phyloP scores from a whole-genome alignment of 2,888 invertebrate species.

The Chrysina gloriosa region DNA sequence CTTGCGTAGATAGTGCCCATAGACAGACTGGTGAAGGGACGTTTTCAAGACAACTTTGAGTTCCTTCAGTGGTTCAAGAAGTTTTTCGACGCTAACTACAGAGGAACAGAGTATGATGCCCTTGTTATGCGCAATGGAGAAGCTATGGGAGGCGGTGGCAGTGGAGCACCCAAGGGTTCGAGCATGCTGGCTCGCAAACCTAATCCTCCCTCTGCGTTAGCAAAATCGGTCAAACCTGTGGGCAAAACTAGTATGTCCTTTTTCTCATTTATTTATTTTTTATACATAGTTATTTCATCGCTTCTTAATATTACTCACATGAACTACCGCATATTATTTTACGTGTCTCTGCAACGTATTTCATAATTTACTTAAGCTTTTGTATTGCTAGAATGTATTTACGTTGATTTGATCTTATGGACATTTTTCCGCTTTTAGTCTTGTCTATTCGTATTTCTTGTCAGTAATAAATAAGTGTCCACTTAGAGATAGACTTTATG shows the following conservation, averaged over 20 bases:
- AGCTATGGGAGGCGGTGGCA: slow-evolving; percentile 83
- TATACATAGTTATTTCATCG: slow-evolving; percentile 17
- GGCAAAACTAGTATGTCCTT: slow-evolving; percentile 69
- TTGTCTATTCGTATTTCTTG: neutral
- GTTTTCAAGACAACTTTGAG: slow-evolving; percentile 99
- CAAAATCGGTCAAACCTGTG: slow-evolving; percentile 68
- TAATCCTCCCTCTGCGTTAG: slow-evolving; percentile 59
- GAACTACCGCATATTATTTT: slow-evolving; percentile 25
- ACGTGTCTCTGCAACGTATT: neutral
- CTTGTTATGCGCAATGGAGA: slow-evolving; percentile 87
- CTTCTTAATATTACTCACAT: slow-evolving; percentile 24
- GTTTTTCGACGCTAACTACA: slow-evolving; percentile 99
- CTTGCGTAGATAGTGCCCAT: slow-evolving; percentile 85
- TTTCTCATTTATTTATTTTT: slow-evolving; percentile 38
- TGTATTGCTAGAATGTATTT: neutral
- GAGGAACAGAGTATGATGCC: slow-evolving; percentile 94
- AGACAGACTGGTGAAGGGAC: slow-evolving; percentile 95
- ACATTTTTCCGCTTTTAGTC: neutral
- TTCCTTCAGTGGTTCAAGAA: slow-evolving; percentile 99
- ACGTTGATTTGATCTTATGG: neutral
- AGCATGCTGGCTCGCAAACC: slow-evolving; percentile 66
- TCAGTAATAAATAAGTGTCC: no score
- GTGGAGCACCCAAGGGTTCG: slow-evolving; percentile 69
- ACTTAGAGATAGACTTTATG: no score
- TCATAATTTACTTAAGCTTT: neutral